phyloP scores from a whole-genome alignment of 2,888 invertebrate genomes.

The Octodonta nipae region DNA sequence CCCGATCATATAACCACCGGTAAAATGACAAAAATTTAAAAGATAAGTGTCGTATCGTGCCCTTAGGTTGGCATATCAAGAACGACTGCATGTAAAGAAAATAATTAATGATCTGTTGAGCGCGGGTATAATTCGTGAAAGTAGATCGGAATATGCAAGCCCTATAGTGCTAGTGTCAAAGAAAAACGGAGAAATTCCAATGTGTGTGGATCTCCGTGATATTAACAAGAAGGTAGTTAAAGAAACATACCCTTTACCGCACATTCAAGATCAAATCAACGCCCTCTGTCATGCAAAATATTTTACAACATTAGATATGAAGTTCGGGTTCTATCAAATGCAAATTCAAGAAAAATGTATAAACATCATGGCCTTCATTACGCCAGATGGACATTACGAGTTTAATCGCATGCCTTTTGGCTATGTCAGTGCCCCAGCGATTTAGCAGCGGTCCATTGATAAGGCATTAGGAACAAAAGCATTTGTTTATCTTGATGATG shows the following conservation, averaged over 20 bases:
- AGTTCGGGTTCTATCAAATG: conserved; percentile 14
- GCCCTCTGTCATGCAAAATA: conserved; percentile 9
- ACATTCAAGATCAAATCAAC: conserved; percentile 12
- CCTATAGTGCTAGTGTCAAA: conserved; percentile 15
- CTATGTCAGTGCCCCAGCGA: conserved; percentile 11
- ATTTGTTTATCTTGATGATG: conserved; percentile 15
- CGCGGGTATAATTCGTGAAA: neutral
- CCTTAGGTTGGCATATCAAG: neutral
- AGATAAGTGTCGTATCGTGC: neutral
- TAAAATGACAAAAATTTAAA: neutral
- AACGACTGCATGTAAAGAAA: neutral
- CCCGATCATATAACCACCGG: conserved; percentile 1
- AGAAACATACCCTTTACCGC: conserved; percentile 7
- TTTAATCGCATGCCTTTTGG: conserved; percentile 16
- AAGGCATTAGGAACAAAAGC: conserved; percentile 11
- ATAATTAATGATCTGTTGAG: neutral
- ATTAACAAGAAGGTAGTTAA: conserved; percentile 5
- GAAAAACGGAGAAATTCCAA: conserved; percentile 11
- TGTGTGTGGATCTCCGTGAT: conserved; percentile 11
- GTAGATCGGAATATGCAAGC: conserved; percentile 11
- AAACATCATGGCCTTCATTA: too few species aligned
- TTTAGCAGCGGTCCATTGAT: conserved; percentile 15
- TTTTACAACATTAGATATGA: conserved; percentile 13
- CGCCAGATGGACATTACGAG: too few species aligned
- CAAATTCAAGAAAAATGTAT: conserved; percentile 13